Conservation (phyloP, 2,113 vertebrate genomes). For the Scolopax mira region DNA sequence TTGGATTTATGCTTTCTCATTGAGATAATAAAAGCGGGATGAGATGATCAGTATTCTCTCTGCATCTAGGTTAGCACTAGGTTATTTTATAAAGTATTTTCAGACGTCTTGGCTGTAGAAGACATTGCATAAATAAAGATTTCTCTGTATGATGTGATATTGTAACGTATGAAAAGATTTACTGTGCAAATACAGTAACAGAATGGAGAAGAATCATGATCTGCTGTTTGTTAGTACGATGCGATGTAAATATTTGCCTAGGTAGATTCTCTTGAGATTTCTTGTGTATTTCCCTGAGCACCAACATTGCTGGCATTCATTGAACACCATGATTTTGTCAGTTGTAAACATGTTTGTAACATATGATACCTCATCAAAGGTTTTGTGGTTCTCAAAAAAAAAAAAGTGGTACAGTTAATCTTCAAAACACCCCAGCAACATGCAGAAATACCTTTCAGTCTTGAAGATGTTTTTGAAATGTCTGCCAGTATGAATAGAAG, state of each 20-base stretch:
- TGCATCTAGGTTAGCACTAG: conserved; percentile 27
- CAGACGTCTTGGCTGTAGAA: conserved; percentile 39
- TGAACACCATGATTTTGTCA: background rate
- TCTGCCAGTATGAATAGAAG: fast-evolving
- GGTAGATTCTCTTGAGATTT: conserved; percentile 29
- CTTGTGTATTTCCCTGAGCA: background rate
- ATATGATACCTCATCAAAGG: background rate
- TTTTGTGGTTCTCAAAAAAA: background rate
- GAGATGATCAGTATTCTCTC: conserved; percentile 54
- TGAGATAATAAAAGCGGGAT: conserved; percentile 44
- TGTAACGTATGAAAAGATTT: conserved; percentile 36
- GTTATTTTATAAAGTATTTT: conserved; percentile 57
- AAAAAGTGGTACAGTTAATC: background rate
- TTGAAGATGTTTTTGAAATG: background rate
- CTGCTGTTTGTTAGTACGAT: conserved; percentile 25
- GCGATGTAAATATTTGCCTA: conserved; percentile 35
- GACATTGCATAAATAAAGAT: conserved; percentile 47
- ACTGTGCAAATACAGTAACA: conserved; percentile 47
- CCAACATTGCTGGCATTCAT: background rate
- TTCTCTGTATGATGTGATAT: background rate
- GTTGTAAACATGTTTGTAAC: background rate
- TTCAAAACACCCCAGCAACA: background rate
- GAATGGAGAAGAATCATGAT: conserved; percentile 37
- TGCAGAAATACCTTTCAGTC: background rate
- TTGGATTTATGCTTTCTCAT: conserved; percentile 28